Evolutionary conservation across 1,140 invertebrate species (phyloP).

Genomic region (Geopemphigus sp.): DNA sequence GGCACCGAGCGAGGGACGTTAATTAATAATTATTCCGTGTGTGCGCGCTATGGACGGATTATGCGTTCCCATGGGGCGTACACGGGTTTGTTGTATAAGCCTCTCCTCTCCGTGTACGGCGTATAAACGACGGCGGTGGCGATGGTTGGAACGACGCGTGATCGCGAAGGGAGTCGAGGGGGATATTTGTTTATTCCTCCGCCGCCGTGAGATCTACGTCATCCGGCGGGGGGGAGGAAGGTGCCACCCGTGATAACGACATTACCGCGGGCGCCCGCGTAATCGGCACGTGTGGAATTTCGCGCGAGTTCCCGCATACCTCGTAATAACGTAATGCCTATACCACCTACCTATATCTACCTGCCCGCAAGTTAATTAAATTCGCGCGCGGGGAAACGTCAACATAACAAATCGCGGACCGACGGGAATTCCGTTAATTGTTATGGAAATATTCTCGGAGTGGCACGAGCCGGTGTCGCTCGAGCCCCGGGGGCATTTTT

Average conservation of each 20-base stretch:
- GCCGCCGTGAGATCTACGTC: neutral
- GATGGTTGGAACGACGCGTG: too few species aligned
- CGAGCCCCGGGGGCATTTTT: constrained; percentile 8
- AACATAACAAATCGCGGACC: neutral
- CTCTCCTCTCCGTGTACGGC: too few species aligned
- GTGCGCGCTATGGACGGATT: constrained; percentile 3
- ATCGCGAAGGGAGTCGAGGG: too few species aligned
- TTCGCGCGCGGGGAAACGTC: constrained; percentile 1
- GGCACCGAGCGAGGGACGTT: constrained; percentile 12
- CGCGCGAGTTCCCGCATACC: constrained; percentile 22
- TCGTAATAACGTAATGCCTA: too few species aligned
- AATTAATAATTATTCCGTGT: constrained; percentile 43
- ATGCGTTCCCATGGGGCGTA: constrained; percentile 35
- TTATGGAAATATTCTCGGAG: neutral
- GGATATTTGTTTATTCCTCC: constrained; percentile 23
- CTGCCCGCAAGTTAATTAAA: constrained; percentile 45
- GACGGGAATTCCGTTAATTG: constrained; percentile 18
- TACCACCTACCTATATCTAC: too few species aligned
- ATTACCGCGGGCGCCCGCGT: constrained; percentile 9
- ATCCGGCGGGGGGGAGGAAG: neutral
- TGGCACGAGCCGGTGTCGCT: neutral
- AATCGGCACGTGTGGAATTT: constrained; percentile 47
- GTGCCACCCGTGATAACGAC: constrained; percentile 37
- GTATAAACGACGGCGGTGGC: too few species aligned
- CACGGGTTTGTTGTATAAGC: too few species aligned